A percentile compares a stretch with the other conserved stretches of the same genome.
Conservation (phyloP, 2,888 invertebrate genomes). For the Drosophila villosipedis region DNA sequence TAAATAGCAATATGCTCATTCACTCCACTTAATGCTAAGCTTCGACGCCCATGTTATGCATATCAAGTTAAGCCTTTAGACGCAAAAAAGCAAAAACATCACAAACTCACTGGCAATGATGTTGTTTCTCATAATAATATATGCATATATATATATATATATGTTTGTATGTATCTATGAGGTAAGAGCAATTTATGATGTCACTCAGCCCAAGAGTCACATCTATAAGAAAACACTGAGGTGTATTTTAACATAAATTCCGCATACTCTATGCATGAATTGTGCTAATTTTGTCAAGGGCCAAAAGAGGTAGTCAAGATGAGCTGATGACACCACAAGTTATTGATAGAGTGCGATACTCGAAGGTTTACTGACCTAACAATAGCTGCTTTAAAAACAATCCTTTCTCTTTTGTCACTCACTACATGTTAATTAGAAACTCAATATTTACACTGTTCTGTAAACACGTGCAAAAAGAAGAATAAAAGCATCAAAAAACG, state of each 20-base stretch:
- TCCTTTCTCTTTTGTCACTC: slow-evolving; percentile 36
- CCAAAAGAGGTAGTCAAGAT: neutral
- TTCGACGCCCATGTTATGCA: slow-evolving; percentile 77
- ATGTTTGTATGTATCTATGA: slow-evolving; percentile 1
- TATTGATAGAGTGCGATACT: slow-evolving; percentile 14
- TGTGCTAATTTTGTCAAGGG: slow-evolving; percentile 36
- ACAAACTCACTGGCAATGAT: slow-evolving; percentile 62
- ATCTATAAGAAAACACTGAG: slow-evolving; percentile 5
- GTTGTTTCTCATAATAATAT: slow-evolving; percentile 30
- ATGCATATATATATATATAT: neutral
- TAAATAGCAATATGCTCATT: slow-evolving; percentile 55
- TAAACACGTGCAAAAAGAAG: slow-evolving; percentile 25
- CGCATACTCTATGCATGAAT: slow-evolving; percentile 1
- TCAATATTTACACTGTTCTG: slow-evolving; percentile 61
- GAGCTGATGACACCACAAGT: slow-evolving; percentile 21
- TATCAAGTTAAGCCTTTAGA: slow-evolving; percentile 69
- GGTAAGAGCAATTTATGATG: slow-evolving; percentile 57
- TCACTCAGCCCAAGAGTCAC: slow-evolving; percentile 50
- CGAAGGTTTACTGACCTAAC: slow-evolving; percentile 50
- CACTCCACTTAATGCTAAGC: slow-evolving; percentile 75
- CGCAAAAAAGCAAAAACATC: slow-evolving; percentile 35
- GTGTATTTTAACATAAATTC: slow-evolving; percentile 11
- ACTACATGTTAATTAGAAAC: slow-evolving; percentile 54
- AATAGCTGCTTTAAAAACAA: slow-evolving; percentile 4
- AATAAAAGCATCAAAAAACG: slow-evolving; percentile 10